A percentile compares a stretch with the other conserved stretches of the same genome.
Evolutionary conservation across 1,140 invertebrate species (phyloP).

Genomic region (Scaptomyza graminum): DNA sequence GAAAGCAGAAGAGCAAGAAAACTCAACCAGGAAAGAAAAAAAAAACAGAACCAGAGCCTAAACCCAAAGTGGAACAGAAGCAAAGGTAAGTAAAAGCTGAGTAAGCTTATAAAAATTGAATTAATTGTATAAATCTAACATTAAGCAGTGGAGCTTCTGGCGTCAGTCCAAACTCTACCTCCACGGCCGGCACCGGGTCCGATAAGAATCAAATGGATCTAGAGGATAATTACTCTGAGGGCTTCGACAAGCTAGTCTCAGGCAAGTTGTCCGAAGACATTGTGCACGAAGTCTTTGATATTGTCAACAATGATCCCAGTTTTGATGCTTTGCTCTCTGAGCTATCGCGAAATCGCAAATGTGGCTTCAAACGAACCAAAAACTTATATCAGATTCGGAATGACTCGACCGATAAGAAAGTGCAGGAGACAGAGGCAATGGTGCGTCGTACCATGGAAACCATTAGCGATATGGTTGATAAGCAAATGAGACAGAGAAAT

Average conservation of each 20-base stretch:
- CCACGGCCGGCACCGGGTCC: too few species aligned
- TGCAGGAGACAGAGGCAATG: constrained; percentile 62
- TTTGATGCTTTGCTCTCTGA: constrained; percentile 50
- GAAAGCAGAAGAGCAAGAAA: not conserved
- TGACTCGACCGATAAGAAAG: constrained; percentile 35
- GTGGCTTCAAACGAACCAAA: not conserved
- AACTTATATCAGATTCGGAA: constrained; percentile 64
- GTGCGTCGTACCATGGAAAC: constrained; percentile 57
- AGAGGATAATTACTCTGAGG: not conserved
- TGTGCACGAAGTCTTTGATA: constrained; percentile 57
- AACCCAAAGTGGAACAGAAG: not conserved
- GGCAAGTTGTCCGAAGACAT: constrained; percentile 53
- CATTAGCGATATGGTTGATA: constrained; percentile 69
- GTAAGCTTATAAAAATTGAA: too few species aligned
- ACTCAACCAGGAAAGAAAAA: too few species aligned
- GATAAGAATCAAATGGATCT: not conserved
- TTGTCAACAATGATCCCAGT: constrained; percentile 56
- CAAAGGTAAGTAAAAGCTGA: too few species aligned
- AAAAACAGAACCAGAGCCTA: not conserved
- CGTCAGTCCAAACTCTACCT: not conserved
- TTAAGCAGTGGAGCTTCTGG: not conserved
- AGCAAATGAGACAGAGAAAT: constrained; percentile 52
- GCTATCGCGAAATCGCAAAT: constrained; percentile 52
- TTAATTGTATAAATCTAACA: too few species aligned
- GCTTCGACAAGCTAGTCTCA: constrained; percentile 41